Percentiles rank a stretch among this genome's conserved stretches.
phyloP scores from a whole-genome alignment of 2,113 vertebrate species.

The Orycteropus afer region DNA sequence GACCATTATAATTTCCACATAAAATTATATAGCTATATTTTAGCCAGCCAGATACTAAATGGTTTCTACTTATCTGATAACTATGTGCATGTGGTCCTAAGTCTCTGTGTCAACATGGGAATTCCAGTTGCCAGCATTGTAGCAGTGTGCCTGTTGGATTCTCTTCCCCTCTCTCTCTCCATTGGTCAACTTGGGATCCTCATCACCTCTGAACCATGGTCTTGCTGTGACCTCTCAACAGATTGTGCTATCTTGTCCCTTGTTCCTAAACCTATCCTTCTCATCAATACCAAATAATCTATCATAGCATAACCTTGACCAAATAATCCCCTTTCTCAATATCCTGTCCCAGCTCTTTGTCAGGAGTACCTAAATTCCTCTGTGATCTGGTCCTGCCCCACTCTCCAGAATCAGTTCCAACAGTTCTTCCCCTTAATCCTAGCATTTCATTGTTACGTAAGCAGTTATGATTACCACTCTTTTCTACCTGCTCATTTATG shows the following conservation, averaged over 20 bases:
- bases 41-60: not conserved
- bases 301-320: too few species aligned
- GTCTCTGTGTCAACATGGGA: not conserved
- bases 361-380: too few species aligned
- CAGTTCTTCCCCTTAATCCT: too few species aligned
- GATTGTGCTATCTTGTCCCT: not conserved
- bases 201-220: not conserved
- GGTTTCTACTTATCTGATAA: not conserved
- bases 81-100: not conserved
- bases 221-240: not conserved
- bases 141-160: not conserved
- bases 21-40: not conserved
- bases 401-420: too few species aligned
- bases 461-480: too few species aligned
- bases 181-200: not conserved
- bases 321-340: too few species aligned
- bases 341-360: too few species aligned
- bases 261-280: not conserved
- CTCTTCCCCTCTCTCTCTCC: not conserved
- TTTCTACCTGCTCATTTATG: too few species aligned
- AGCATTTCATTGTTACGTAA: too few species aligned
- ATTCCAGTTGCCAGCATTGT: not conserved
- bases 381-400: too few species aligned
- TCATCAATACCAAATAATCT: too few species aligned
- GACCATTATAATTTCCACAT: not conserved